Evolutionary conservation across 2,797 vertebrate genomes (phyloP).

Genomic region (Callimico goeldii): DNA sequence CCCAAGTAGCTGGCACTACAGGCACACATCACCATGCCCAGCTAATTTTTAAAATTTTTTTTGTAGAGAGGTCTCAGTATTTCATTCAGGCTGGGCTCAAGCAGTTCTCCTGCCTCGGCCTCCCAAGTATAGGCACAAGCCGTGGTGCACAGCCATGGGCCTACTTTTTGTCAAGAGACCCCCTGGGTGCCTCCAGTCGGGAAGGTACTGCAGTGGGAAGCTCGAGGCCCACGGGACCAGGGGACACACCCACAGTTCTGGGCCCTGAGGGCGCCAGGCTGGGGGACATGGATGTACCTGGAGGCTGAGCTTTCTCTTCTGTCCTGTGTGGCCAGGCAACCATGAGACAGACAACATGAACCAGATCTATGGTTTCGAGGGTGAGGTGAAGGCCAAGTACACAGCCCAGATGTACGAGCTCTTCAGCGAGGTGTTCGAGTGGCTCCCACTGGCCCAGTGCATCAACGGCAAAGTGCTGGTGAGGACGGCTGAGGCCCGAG

Average conservation of each 20-base stretch:
- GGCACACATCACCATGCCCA: neutral
- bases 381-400: slow-evolving; percentile 98
- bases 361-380: slow-evolving; percentile 98
- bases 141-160: neutral
- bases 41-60: neutral
- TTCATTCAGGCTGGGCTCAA: neutral
- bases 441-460: slow-evolving; percentile 96
- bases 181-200: neutral
- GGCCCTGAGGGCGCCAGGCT: neutral
- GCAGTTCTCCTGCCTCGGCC: neutral
- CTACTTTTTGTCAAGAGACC: neutral
- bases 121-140: neutral
- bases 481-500: slow-evolving; percentile 8
- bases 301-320: neutral
- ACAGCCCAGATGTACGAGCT: slow-evolving; percentile 98
- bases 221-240: neutral
- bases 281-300: no score
- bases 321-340: slow-evolving; percentile 87
- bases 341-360: slow-evolving; percentile 99
- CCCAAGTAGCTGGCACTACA: neutral
- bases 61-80: neutral
- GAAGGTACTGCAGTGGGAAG: neutral
- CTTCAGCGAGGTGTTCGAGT: slow-evolving; percentile 99
- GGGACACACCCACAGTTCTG: neutral
- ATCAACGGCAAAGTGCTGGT: slow-evolving; percentile 96